These are phyloP conservation scores for Ibycter americanus DNA, from an alignment of 2,797 vertebrate species.

Conservation along the genomic window DNA sequence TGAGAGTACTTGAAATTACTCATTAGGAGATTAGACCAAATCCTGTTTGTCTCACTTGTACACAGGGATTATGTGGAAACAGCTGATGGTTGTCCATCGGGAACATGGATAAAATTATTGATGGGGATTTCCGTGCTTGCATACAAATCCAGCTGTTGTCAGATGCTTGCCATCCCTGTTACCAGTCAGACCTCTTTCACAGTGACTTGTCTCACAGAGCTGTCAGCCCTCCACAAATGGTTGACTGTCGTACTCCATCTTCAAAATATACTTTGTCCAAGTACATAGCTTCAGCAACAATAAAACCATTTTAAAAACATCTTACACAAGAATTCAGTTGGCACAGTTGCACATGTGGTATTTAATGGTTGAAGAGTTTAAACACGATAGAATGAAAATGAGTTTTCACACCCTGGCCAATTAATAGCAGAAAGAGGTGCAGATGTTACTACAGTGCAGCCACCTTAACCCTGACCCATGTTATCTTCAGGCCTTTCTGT, in stretches of 20 bases:
- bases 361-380: neutral
- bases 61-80: neutral
- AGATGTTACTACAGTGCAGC: neutral
- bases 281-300: neutral
- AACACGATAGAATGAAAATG: rapidly evolving
- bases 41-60: neutral
- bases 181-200: neutral
- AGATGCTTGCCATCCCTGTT: neutral
- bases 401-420: neutral
- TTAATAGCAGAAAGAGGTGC: neutral
- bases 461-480: rapidly evolving
- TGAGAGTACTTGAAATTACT: neutral
- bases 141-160: neutral
- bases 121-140: neutral
- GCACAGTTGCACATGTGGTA: rapidly evolving
- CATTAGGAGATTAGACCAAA: neutral
- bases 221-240: neutral
- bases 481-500: neutral
- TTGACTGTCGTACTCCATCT: neutral
- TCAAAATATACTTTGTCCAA: neutral
- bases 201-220: neutral
- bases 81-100: neutral
- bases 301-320: neutral
- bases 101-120: neutral
- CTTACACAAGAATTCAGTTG: no score